These are phyloP conservation scores for Ciona savignyi DNA, from an alignment of 23 tunicate species.

Conservation along the genomic window DNA sequence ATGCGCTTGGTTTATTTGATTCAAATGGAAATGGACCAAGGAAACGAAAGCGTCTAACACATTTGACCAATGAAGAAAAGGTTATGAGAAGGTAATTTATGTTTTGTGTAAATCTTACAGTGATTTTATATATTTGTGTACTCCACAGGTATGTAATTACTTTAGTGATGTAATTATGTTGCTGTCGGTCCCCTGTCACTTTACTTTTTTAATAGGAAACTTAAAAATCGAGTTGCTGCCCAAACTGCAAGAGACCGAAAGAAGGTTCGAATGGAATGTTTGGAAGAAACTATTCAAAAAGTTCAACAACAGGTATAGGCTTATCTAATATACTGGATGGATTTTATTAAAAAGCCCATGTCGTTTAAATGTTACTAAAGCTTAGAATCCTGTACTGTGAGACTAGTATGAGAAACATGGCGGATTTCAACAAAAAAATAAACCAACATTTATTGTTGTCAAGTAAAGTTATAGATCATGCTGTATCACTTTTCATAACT, in stretches of 20 bases:
- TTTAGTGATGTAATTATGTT: neutral
- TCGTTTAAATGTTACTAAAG: too few relatives aligned
- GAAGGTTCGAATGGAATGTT: constrained; percentile 72
- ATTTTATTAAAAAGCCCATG: too few relatives aligned
- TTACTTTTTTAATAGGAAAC: constrained; percentile 44
- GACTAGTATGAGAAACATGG: too few relatives aligned
- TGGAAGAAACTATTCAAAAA: constrained; percentile 87
- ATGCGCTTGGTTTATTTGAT: constrained; percentile 95
- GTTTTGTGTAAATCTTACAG: neutral
- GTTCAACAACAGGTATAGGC: constrained; percentile 68
- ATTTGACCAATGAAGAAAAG: constrained; percentile 93
- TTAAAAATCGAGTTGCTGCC: constrained; percentile 97
- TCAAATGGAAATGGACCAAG: constrained; percentile 88
- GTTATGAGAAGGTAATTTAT: constrained; percentile 77
- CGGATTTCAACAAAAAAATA: too few relatives aligned
- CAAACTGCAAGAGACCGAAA: constrained; percentile 95
- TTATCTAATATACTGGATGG: too few relatives aligned
- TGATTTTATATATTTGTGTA: neutral
- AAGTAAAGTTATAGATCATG: too few relatives aligned
- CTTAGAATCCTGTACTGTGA: too few relatives aligned
- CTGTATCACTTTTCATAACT: too few relatives aligned
- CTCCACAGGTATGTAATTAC: too few relatives aligned
- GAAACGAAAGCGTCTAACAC: constrained; percentile 86
- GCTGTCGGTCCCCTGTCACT: neutral
- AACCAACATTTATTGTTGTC: too few relatives aligned